Base-by-base conservation (phyloP, 2,113 vertebrate genomes). In the Salvelinus sp. region DNA sequence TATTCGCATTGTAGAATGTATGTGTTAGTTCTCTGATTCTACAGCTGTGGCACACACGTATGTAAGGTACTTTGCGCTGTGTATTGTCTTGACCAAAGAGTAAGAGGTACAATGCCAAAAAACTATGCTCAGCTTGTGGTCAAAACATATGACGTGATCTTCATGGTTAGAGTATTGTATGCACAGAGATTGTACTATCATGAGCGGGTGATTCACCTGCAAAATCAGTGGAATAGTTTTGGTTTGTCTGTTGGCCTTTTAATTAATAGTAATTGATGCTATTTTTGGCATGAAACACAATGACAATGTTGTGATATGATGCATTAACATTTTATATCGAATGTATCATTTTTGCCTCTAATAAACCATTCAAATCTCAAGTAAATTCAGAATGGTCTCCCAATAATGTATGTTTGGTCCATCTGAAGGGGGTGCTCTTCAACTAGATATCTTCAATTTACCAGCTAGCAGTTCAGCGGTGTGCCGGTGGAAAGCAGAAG, bases 1-100 rank as follows among this genome's bases (percentile, higher is more conserved):
- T 93, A 92, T 93, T 93, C 83, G 70, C 48, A 38, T 76, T 69
- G 7, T 69, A 3, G 25, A 64, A 48, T 60, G 1, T 50, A 38
- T 6, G 58, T 22, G 18, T 60, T 60, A 60, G 58, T 60, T 16
- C 3, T 50, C 10, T 50, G 58, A 60, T 6, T 60, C n/a, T 22
- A 60, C n/a, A 60, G 6, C 18, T 20, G 20, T 60, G n/a, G 58
- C 3, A 22, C 0, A 20, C 16, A 27, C 6, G 3, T 68, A 68
- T 68, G 18, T 10, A 20, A 38, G 14, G 18, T 68, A 9, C 28
- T 33, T 16, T 20, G 58, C 2, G 4, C 23, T 50, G 20, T 7
- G 18, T 63, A 38, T 20, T 50, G 73, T 66, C 44, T 74, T 76
- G 82, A 79, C 65, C 77, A 77, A 76, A 75, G 82, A 64, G 57